phyloP scores from a whole-genome alignment of 2,113 vertebrate genomes.

The Naja naja region DNA sequence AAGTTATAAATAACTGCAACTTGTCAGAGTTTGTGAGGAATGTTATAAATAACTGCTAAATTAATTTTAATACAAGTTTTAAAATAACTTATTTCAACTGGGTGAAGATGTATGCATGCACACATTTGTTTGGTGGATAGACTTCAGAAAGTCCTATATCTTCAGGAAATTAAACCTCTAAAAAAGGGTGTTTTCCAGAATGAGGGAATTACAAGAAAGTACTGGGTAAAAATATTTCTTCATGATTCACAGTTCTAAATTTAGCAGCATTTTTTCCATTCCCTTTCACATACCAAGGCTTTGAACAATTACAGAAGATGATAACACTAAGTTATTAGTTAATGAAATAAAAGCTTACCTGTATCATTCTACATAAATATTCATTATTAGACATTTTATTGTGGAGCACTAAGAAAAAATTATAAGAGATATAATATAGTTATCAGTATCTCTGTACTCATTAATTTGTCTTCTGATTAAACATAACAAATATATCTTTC shows the following conservation, averaged over 20 bases:
- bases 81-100: not conserved
- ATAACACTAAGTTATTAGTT: not conserved
- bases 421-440: not conserved
- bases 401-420: not conserved
- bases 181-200: not conserved
- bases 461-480: not conserved
- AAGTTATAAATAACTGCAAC: not conserved
- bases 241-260: not conserved
- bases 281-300: not conserved
- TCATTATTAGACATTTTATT: not conserved
- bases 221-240: not conserved
- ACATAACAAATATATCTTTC: constrained; percentile 24
- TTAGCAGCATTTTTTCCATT: not conserved
- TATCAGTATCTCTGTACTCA: fast-evolving
- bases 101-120: not conserved
- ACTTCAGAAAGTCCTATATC: not conserved
- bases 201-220: not conserved
- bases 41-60: not conserved
- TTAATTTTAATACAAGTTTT: not conserved
- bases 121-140: not conserved
- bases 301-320: not conserved
- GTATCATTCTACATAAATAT: not conserved
- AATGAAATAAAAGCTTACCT: not conserved
- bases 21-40: not conserved
- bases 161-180: not conserved